These are phyloP conservation scores for Xylophagus ater DNA, from an alignment of 2,888 invertebrate species.

Conservation along the genomic window DNA sequence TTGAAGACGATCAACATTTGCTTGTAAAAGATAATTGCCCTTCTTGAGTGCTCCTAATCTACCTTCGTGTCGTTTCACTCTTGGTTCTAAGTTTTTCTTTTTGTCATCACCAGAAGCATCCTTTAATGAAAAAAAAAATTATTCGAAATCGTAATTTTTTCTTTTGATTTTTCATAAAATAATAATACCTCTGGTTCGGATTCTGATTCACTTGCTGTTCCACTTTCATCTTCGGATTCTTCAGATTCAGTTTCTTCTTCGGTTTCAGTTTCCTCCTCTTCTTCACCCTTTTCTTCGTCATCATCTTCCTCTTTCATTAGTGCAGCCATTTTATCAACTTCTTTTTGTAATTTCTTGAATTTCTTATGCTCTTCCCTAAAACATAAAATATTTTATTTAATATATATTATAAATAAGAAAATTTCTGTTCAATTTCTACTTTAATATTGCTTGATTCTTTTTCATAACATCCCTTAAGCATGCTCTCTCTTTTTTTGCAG, in stretches of 20 bases:
- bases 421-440: conserved; percentile 35
- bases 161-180: neutral
- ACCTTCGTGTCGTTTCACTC: conserved; percentile 66
- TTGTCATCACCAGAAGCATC: conserved; percentile 56
- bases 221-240: conserved; percentile 42
- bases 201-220: conserved; percentile 31
- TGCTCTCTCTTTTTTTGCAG: conserved; percentile 67
- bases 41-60: conserved; percentile 72
- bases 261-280: conserved; percentile 42
- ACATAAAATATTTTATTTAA: conserved; percentile 3
- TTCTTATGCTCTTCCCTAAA: conserved; percentile 65
- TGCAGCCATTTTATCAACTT: conserved; percentile 84
- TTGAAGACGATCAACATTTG: conserved; percentile 76
- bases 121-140: conserved; percentile 28
- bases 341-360: conserved; percentile 71
- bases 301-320: conserved; percentile 72
- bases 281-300: conserved; percentile 55
- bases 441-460: conserved; percentile 64
- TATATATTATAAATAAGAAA: neutral
- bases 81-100: conserved; percentile 51
- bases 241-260: conserved; percentile 38
- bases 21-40: conserved; percentile 76
- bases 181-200: conserved; percentile 39
- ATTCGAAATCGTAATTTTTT: neutral
- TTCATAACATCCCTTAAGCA: conserved; percentile 70